These are phyloP conservation scores for Folsomia manolachei DNA, from an alignment of 2,888 invertebrate genomes.

Conservation along the genomic window DNA sequence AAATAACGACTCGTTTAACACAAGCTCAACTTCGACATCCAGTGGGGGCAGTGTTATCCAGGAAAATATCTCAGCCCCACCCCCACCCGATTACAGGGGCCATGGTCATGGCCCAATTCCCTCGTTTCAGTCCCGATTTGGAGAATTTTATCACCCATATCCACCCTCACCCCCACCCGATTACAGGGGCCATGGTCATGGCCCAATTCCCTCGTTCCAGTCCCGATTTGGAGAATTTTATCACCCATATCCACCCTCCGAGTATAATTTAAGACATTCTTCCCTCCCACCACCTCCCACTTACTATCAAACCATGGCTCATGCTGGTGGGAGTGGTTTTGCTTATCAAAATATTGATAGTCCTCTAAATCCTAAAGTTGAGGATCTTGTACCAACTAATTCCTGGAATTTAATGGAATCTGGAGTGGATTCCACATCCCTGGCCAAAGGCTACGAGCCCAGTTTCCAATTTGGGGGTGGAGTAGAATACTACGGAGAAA, in stretches of 20 bases:
- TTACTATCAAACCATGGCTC: slow-evolving; percentile 37
- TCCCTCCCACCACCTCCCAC: slow-evolving; percentile 31
- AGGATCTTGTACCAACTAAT: not conserved
- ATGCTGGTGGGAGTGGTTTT: too few relatives aligned
- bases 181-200: not conserved
- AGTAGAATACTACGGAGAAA: slow-evolving; percentile 1
- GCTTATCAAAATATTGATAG: not conserved
- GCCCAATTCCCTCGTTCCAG: slow-evolving; percentile 1
- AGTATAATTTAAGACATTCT: not conserved
- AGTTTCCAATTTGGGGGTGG: not conserved
- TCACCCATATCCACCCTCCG: slow-evolving; percentile 10
- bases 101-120: not conserved
- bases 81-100: not conserved
- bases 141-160: not conserved
- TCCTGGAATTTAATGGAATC: not conserved
- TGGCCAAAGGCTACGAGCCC: not conserved
- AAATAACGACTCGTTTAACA: not conserved
- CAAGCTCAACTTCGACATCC: not conserved
- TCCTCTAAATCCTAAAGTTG: not conserved
- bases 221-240: slow-evolving; percentile 1
- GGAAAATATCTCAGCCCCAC: not conserved
- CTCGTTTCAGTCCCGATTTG: not conserved
- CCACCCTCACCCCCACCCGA: not conserved
- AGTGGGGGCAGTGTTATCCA: not conserved
- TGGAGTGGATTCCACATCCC: not conserved